Evolutionary conservation across 1,140 invertebrate species (phyloP).

Genomic region (Pissodes strobi): DNA sequence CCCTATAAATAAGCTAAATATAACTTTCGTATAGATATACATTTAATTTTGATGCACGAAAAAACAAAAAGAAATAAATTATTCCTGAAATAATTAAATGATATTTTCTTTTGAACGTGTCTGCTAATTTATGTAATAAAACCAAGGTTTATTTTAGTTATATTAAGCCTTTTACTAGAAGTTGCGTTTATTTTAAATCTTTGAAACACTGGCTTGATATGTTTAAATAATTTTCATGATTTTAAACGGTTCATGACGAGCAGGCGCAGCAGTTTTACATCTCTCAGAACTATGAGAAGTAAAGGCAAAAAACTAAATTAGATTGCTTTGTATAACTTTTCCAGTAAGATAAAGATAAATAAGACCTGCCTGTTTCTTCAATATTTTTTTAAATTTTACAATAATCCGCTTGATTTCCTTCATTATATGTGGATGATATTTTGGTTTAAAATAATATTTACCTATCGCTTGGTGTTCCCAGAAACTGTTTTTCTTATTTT

Average conservation of each 20-base stretch:
- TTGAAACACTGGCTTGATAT: no score
- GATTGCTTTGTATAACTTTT: no score
- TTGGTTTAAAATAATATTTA: constrained; percentile 26
- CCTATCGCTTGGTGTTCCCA: constrained; percentile 13
- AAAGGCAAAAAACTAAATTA: no score
- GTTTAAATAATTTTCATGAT: no score
- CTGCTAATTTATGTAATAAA: constrained; percentile 7
- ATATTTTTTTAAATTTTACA: constrained; percentile 4
- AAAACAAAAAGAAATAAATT: background rate
- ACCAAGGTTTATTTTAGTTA: constrained; percentile 2
- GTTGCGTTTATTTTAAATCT: background rate
- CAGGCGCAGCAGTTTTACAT: no score
- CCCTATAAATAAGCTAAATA: constrained; percentile 4
- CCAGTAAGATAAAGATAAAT: no score
- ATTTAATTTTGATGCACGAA: background rate
- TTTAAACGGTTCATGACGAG: no score
- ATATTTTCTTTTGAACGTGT: no score
- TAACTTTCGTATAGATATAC: background rate
- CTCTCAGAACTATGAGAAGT: no score
- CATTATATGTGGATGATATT: constrained; percentile 11
- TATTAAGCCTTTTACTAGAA: background rate
- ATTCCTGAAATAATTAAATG: no score
- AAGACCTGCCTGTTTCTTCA: background rate
- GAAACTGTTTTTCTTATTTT: constrained; percentile 21
- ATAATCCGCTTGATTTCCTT: constrained; percentile 7